These are phyloP conservation scores for Zoanthus sansibaricus DNA, from an alignment of 92 coral and sea anemone genomes.

Conservation along the genomic window DNA sequence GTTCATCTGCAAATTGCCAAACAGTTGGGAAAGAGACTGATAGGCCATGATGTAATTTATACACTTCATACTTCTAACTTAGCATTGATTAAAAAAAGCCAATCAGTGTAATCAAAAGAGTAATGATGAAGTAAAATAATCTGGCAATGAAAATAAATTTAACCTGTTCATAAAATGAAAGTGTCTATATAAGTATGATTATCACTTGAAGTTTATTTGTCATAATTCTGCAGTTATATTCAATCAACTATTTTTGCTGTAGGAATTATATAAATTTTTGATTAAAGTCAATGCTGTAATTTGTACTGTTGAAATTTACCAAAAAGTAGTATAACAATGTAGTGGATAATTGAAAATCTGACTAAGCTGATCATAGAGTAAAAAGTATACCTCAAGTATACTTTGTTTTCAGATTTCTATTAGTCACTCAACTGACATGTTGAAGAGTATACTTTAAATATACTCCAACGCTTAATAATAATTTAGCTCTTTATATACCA, in stretches of 20 bases:
- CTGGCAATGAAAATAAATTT: neutral
- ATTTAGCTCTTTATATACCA: neutral
- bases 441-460: conserved; percentile 43
- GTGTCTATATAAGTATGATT: neutral
- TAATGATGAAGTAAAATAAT: neutral
- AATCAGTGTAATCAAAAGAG: neutral
- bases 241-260: neutral
- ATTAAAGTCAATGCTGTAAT: neutral
- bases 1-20: neutral
- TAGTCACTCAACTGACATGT: neutral
- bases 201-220: neutral
- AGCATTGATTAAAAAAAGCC: neutral
- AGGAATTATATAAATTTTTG: neutral
- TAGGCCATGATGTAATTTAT: neutral
- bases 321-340: neutral
- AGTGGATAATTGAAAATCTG: neutral
- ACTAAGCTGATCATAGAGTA: neutral
- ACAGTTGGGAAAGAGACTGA: neutral
- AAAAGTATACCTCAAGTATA: conserved; percentile 44
- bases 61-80: neutral
- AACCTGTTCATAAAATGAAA: neutral
- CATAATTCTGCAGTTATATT: too few species aligned
- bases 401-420: conserved; percentile 25
- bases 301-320: neutral
- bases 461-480: neutral